Percentiles rank a stretch among this genome's conserved stretches.
Conservation (phyloP, 2,888 invertebrate species). For the Orthosia incerta region DNA sequence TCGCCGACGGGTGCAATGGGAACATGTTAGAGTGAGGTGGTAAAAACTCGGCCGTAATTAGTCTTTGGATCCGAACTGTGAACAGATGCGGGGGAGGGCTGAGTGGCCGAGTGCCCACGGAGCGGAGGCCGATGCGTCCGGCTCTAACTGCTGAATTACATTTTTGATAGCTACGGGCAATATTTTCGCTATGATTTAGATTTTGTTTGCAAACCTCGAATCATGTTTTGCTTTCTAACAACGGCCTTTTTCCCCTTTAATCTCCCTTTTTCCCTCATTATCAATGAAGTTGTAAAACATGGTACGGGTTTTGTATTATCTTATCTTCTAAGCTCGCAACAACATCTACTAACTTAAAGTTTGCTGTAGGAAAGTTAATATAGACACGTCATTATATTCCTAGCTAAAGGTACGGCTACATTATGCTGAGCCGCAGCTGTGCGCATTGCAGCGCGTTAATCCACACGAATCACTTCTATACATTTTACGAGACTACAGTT, state of each 20-base stretch:
- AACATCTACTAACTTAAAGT: slow-evolving; percentile 31
- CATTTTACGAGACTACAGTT: slow-evolving; percentile 35
- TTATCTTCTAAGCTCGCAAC: slow-evolving; percentile 19
- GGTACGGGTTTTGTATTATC: slow-evolving; percentile 1
- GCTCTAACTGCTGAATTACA: slow-evolving; percentile 70
- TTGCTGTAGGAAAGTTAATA: slow-evolving; percentile 24
- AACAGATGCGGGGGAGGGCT: slow-evolving; percentile 77
- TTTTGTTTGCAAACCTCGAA: slow-evolving; percentile 51
- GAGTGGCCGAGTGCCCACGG: slow-evolving; percentile 64
- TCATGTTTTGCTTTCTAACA: slow-evolving; percentile 24
- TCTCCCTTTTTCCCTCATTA: not conserved
- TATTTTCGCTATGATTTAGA: slow-evolving; percentile 65
- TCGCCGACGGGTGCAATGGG: slow-evolving; percentile 75
- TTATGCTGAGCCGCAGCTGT: slow-evolving; percentile 39
- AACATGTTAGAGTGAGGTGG: slow-evolving; percentile 80
- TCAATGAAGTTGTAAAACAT: slow-evolving; percentile 26
- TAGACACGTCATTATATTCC: slow-evolving; percentile 21
- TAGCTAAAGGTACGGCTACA: slow-evolving; percentile 16
- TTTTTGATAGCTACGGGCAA: slow-evolving; percentile 66
- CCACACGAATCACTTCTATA: slow-evolving; percentile 47
- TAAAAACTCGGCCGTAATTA: slow-evolving; percentile 87
- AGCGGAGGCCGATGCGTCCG: slow-evolving; percentile 72
- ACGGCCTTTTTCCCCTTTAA: not conserved
- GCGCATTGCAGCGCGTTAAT: slow-evolving; percentile 47
- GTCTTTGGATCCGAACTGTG: slow-evolving; percentile 84